Conservation (phyloP, 2,797 vertebrate genomes). For the Gadopsis marmoratus region DNA sequence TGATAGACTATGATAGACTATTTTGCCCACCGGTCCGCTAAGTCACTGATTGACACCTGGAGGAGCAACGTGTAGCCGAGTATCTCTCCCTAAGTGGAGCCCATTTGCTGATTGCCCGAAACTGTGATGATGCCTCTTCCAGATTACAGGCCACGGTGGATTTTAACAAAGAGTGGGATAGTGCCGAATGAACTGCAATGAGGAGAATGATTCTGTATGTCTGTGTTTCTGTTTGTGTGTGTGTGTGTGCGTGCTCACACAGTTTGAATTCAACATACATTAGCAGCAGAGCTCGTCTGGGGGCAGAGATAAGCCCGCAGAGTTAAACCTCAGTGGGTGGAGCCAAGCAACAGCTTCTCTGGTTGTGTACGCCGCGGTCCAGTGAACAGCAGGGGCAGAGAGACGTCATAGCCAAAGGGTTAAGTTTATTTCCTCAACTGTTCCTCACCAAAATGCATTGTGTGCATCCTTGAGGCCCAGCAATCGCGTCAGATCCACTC, state of each 20-base stretch:
- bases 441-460: background rate
- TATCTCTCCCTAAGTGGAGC: constrained; percentile 31
- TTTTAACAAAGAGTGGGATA: constrained; percentile 40
- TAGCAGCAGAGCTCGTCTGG: constrained; percentile 39
- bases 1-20: constrained; percentile 3
- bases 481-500: background rate
- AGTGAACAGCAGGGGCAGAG: background rate
- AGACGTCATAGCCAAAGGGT: background rate
- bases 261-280: constrained; percentile 45
- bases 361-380: background rate
- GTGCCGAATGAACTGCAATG: constrained; percentile 32
- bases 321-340: constrained; percentile 49
- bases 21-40: constrained; percentile 16
- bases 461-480: too few species aligned
- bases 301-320: constrained; percentile 51
- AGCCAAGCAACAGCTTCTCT: constrained; percentile 28
- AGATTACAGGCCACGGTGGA: constrained; percentile 22
- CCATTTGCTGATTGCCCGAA: constrained; percentile 45
- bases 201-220: constrained; percentile 28
- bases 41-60: constrained; percentile 40
- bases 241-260: constrained; percentile 3
- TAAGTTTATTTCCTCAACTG: background rate
- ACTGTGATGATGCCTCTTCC: constrained; percentile 25
- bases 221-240: constrained; percentile 17
- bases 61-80: constrained; percentile 22